phyloP scores from a whole-genome alignment of 2,797 vertebrate genomes.

The Coreius guichenoti region DNA sequence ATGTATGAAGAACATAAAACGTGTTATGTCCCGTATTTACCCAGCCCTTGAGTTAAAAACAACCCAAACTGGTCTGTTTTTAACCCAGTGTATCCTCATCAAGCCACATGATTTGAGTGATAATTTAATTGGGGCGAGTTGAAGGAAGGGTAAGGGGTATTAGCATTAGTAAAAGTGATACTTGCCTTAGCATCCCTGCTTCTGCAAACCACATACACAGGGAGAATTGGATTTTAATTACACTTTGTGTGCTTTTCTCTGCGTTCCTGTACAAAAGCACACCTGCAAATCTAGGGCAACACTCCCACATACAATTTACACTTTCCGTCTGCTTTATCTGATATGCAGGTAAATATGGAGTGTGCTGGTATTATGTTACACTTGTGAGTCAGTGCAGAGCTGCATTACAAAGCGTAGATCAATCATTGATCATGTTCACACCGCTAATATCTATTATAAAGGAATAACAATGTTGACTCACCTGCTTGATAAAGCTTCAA shows the following conservation, averaged over 20 bases:
- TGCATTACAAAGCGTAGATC: conserved; percentile 25
- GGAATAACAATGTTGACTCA: conserved; percentile 50
- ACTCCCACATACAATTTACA: conserved; percentile 49
- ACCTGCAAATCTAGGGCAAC: conserved; percentile 62
- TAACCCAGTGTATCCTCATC: not conserved
- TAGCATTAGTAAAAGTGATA: not conserved
- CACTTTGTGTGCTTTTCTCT: conserved; percentile 45
- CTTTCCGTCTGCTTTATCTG: conserved; percentile 44
- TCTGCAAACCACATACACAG: conserved; percentile 20
- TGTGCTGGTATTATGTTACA: conserved; percentile 44
- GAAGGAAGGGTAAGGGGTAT: not conserved
- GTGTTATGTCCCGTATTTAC: too few species aligned
- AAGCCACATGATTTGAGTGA: not conserved
- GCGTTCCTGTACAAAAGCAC: conserved; percentile 45
- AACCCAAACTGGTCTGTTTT: too few species aligned
- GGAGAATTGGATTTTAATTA: conserved; percentile 55
- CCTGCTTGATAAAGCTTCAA: conserved; percentile 52
- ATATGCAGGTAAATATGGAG: conserved; percentile 38
- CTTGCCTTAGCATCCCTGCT: not conserved
- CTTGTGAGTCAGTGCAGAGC: conserved; percentile 44
- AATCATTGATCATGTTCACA: conserved; percentile 54
- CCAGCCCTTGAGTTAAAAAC: too few species aligned
- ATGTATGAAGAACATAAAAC: too few species aligned
- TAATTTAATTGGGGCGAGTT: not conserved
- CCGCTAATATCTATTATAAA: conserved; percentile 27